Evolutionary conservation across 2,113 vertebrate genomes (phyloP).

Genomic region (Vulpes vulpes): DNA sequence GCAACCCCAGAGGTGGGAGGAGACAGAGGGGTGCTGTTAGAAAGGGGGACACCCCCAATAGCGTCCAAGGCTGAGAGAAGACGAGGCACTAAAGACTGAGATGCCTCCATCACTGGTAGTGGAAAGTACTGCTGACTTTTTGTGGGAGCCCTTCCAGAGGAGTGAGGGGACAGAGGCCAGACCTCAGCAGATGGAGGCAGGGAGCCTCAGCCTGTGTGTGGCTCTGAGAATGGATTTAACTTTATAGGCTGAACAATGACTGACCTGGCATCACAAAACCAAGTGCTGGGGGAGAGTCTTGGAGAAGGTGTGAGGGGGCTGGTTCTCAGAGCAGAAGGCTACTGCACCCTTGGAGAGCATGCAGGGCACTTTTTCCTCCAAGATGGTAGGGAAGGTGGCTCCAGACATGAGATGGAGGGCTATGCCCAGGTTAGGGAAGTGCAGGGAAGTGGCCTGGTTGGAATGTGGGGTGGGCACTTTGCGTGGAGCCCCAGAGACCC

Average conservation of each 20-base stretch:
- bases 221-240: neutral
- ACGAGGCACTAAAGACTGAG: no score
- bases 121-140: neutral
- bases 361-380: neutral
- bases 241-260: neutral
- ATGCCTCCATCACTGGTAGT: fast-evolving
- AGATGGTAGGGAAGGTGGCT: neutral
- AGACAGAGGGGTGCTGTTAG: neutral
- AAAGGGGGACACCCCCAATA: fast-evolving
- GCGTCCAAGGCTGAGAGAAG: neutral
- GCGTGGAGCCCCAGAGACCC: fast-evolving
- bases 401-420: neutral
- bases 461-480: neutral
- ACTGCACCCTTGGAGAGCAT: neutral
- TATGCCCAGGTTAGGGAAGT: neutral
- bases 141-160: neutral
- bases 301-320: neutral
- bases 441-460: neutral
- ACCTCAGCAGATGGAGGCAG: fast-evolving
- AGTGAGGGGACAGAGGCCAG: neutral
- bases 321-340: neutral
- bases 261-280: no score
- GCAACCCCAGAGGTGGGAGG: neutral
- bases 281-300: neutral
- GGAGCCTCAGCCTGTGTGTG: neutral